Base-by-base conservation (phyloP, 2,888 invertebrate genomes). In the Hofmannophila pseudospretella region DNA sequence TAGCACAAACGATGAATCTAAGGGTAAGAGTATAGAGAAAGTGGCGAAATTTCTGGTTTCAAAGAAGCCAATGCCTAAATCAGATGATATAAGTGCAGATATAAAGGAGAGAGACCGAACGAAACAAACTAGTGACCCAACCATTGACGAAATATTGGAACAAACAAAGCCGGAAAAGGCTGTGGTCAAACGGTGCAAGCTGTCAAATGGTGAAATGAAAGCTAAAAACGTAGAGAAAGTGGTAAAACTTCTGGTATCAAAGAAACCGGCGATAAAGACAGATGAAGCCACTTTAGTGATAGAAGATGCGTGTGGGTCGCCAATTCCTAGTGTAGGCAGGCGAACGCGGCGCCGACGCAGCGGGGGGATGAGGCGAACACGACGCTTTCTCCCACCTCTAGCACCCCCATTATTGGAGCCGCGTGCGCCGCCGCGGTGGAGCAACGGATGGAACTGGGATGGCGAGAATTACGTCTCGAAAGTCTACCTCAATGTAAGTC, bases 381-480 rank as follows among this genome's bases (percentile, higher is more conserved):
- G 27, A 42, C 54, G 22, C 44, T 48, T 2, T 63, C 69, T 33
- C 9, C 57, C 32, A 42, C 37, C 38, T 31, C 49, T 43, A 44
- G 38, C 48, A 9, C 44, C 44, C 20, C 51, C 38, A 25, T 44
- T 52, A 26, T 42, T 39, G 14, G 64, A 68, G 32, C 72, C 67
- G 7, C 62, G 72, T 22, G 55, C 68, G 12, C 66, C 73, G 9
- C 85, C 84, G 8, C 66, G 82, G 47, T 96, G 95, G 95, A 95
- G 94, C 66, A 96, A 97, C 68, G 96, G 96, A 16, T 97, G 97
- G 97, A 90, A 89, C 46, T 97, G 96, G 95, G 93, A 94, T 64
- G 96, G 96, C 32, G 92, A 94, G 50, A 89, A 94, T 20, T 94
- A 92, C 67, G 89, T 95, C 63, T 92, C 93, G 48, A 93, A 93